These are phyloP conservation scores for Strigamia maritima DNA, from an alignment of 2,888 invertebrate species.

Conservation along the genomic window DNA sequence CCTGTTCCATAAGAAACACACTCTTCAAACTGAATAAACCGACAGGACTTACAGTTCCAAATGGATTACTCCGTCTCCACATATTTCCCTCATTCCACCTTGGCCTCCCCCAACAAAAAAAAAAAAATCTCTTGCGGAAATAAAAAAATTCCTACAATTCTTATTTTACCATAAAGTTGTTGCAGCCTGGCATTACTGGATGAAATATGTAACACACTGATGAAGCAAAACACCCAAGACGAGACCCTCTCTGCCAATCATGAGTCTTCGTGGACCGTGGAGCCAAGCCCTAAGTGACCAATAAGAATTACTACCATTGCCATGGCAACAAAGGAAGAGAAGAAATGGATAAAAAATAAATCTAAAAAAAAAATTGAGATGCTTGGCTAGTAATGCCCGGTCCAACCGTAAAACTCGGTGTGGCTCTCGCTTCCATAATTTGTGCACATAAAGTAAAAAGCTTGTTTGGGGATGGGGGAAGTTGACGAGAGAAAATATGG, in stretches of 20 bases:
- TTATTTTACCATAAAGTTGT: constrained; percentile 7
- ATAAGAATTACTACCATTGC: constrained; percentile 33
- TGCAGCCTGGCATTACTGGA: neutral
- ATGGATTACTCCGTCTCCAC: neutral
- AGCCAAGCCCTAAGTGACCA: constrained; percentile 21
- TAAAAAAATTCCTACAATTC: neutral
- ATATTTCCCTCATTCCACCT: neutral
- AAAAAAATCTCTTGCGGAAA: neutral
- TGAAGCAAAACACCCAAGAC: constrained; percentile 23
- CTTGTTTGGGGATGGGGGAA: neutral
- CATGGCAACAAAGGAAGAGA: constrained; percentile 22
- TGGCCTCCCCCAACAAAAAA: neutral
- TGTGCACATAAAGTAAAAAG: constrained; percentile 23
- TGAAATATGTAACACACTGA: constrained; percentile 34
- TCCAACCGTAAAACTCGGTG: constrained; percentile 19
- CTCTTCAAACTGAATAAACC: constrained; percentile 2
- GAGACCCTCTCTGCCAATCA: constrained; percentile 32
- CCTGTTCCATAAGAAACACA: constrained; percentile 18
- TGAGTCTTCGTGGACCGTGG: constrained; percentile 7
- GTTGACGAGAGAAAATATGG: neutral
- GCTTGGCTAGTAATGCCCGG: constrained; percentile 20
- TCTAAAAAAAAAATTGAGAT: constrained; percentile 15
- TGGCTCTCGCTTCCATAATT: constrained; percentile 19
- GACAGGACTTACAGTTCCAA: constrained; percentile 15
- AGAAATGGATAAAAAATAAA: neutral